These are phyloP conservation scores for Dynastes maya DNA, from an alignment of 2,888 invertebrate species.

Conservation along the genomic window DNA sequence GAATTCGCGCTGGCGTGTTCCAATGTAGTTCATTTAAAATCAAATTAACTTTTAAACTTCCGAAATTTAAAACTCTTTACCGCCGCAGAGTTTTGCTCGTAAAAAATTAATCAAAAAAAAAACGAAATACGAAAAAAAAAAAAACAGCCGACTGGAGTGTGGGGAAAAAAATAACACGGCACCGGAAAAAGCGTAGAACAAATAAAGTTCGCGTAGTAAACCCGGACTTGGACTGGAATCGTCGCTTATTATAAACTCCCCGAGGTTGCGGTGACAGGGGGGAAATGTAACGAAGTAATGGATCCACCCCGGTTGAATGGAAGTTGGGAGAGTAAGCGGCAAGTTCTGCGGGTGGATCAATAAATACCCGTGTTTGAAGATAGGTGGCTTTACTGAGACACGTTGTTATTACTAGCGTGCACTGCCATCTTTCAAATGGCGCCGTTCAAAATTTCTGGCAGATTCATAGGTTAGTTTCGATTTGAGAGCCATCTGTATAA, in stretches of 20 bases:
- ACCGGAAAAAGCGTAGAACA: constrained; percentile 9
- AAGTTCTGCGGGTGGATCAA: too few relatives aligned
- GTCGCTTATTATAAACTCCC: neutral
- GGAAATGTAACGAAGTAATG: too few relatives aligned
- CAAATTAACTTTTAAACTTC: constrained; percentile 49
- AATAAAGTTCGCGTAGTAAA: constrained; percentile 19
- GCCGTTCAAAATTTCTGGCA: too few relatives aligned
- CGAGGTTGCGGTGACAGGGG: too few relatives aligned
- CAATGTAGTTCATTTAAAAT: constrained; percentile 49
- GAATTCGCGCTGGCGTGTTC: constrained; percentile 29
- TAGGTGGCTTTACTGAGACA: too few relatives aligned
- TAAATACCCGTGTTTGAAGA: too few relatives aligned
- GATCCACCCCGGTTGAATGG: neutral
- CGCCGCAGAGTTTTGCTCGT: constrained; percentile 17
- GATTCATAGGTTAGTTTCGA: too few relatives aligned
- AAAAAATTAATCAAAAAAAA: constrained; percentile 38
- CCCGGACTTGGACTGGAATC: neutral
- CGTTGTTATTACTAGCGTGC: too few relatives aligned
- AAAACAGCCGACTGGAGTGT: neutral
- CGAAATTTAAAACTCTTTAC: constrained; percentile 48
- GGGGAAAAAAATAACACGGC: constrained; percentile 13
- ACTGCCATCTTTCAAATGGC: too few relatives aligned
- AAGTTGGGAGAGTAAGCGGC: neutral
- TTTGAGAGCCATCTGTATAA: too few relatives aligned
- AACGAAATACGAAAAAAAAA: constrained; percentile 3